A percentile compares a stretch with the other conserved stretches of the same genome.
These are phyloP conservation scores for Okamejei kenojei DNA, from an alignment of 2,797 vertebrate genomes.

Conservation along the genomic window DNA sequence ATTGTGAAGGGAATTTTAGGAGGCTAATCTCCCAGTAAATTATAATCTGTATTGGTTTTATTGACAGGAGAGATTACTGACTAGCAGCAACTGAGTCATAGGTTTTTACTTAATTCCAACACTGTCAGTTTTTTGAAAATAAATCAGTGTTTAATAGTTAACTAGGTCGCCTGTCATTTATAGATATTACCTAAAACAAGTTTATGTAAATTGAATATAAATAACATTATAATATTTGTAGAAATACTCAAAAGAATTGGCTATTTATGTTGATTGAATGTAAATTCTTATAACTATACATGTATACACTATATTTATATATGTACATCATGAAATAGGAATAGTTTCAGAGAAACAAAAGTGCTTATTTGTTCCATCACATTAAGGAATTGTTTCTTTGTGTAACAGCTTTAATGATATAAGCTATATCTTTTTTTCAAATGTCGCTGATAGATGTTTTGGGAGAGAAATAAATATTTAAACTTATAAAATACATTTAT, in stretches of 20 bases:
- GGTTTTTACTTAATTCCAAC: neutral
- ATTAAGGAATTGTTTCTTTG: neutral
- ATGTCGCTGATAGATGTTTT: constrained; percentile 27
- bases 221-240: constrained; percentile 15
- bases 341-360: neutral
- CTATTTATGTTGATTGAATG: neutral
- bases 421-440: neutral
- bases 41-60: neutral
- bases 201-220: neutral
- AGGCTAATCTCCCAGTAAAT: neutral
- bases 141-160: constrained; percentile 20
- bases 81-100: neutral
- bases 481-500: neutral
- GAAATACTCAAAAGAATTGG: neutral
- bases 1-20: neutral
- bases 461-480: constrained; percentile 30
- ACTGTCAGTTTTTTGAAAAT: neutral
- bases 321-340: neutral
- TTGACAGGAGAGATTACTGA: neutral
- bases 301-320: neutral
- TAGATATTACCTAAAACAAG: neutral
- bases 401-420: neutral
- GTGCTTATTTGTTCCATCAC: neutral
- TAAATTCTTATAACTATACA: neutral
- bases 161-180: neutral